Percentiles rank a stretch among this genome's conserved stretches.
These are phyloP conservation scores for Serrognathus titanus DNA, from an alignment of 2,888 invertebrate species.

Conservation along the genomic window DNA sequence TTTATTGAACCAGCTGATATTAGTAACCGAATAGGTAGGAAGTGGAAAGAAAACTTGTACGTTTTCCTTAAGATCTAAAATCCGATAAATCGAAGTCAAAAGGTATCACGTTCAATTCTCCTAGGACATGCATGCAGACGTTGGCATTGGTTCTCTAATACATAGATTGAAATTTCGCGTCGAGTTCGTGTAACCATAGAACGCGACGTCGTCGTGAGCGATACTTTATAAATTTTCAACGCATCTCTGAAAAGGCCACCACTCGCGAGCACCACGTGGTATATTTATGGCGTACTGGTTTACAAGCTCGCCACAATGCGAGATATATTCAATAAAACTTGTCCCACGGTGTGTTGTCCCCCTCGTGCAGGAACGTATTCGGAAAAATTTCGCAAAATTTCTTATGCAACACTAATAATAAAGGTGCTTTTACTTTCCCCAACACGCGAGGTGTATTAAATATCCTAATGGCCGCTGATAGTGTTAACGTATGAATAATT, in stretches of 20 bases:
- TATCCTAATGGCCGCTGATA: no score
- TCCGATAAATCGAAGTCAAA: no score
- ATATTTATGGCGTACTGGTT: slow-evolving; percentile 11
- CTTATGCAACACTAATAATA: no score
- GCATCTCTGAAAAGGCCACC: slow-evolving; percentile 10
- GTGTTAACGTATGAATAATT: no score
- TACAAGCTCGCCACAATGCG: slow-evolving; percentile 12
- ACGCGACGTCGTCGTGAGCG: background rate
- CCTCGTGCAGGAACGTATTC: no score
- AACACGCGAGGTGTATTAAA: no score
- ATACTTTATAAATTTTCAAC: slow-evolving; percentile 14
- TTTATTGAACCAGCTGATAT: no score
- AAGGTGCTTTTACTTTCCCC: no score
- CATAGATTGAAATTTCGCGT: slow-evolving; percentile 7
- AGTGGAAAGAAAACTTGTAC: no score
- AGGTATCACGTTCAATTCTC: background rate
- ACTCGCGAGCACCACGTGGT: slow-evolving; percentile 7
- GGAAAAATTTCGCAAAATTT: no score
- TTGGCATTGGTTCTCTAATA: background rate
- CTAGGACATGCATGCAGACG: background rate
- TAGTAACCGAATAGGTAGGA: no score
- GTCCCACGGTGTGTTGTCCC: slow-evolving; percentile 2
- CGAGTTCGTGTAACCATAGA: background rate
- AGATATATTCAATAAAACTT: slow-evolving; percentile 11
- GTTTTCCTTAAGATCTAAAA: no score